phyloP scores from a whole-genome alignment of 2,888 invertebrate species.

The Agriopis leucophaearia region DNA sequence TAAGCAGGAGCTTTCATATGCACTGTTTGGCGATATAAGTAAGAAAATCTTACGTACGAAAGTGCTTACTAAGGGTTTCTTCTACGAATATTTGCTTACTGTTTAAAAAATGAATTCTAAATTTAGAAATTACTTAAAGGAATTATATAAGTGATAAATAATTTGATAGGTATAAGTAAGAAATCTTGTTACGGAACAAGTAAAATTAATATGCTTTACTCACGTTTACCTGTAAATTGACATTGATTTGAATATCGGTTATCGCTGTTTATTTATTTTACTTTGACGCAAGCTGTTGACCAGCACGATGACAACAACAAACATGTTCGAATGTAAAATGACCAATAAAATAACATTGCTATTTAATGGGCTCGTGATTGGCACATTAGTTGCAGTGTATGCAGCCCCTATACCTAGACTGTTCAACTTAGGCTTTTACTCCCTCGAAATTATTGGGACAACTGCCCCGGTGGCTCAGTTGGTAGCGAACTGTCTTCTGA shows the following conservation, averaged over 20 bases:
- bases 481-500: too few relatives aligned
- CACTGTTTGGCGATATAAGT: too few relatives aligned
- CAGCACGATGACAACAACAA: slow-evolving; percentile 2
- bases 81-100: too few relatives aligned
- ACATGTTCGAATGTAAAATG: not conserved
- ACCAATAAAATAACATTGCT: slow-evolving; percentile 5
- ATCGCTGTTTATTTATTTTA: slow-evolving; percentile 24
- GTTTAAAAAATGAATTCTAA: too few relatives aligned
- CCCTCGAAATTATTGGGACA: not conserved
- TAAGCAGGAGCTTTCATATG: not conserved
- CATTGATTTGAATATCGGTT: slow-evolving; percentile 14
- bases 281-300: slow-evolving; percentile 18
- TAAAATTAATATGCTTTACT: slow-evolving; percentile 4
- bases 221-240: slow-evolving; percentile 17
- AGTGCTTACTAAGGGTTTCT: too few relatives aligned
- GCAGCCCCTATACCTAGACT: too few relatives aligned
- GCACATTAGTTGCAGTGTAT: slow-evolving; percentile 13
- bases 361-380: slow-evolving; percentile 21
- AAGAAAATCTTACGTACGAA: too few relatives aligned
- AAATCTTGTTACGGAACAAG: too few relatives aligned
- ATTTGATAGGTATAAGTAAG: not conserved
- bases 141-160: too few relatives aligned
- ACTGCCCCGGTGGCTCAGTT: too few relatives aligned
- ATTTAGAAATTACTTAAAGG: too few relatives aligned
- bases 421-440: too few relatives aligned